These are phyloP conservation scores for Epistrophe grossulariae DNA, from an alignment of 2,888 invertebrate species.

Conservation along the genomic window DNA sequence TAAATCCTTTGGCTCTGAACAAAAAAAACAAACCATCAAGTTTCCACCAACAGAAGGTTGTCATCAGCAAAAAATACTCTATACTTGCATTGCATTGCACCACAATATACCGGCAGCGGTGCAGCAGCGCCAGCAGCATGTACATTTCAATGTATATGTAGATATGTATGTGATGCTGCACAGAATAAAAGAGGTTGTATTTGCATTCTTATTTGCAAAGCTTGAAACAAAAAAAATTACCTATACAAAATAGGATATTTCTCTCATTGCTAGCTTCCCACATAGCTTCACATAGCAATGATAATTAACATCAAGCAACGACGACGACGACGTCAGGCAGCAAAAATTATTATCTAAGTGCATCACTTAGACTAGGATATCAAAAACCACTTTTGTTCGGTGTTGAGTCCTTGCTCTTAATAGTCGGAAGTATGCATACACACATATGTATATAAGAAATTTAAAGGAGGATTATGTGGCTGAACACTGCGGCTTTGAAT, in stretches of 20 bases:
- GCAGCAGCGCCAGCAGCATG: neutral
- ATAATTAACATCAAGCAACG: constrained; percentile 61
- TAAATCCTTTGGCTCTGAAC: constrained; percentile 5
- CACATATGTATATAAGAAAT: constrained; percentile 11
- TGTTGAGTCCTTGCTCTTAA: constrained; percentile 49
- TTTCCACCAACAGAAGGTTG: constrained; percentile 36
- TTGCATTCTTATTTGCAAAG: constrained; percentile 33
- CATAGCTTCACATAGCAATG: constrained; percentile 28
- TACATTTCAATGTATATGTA: constrained; percentile 38
- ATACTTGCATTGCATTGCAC: neutral
- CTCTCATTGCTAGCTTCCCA: constrained; percentile 51
- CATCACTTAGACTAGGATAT: constrained; percentile 68
- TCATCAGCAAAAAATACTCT: constrained; percentile 45
- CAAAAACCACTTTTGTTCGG: constrained; percentile 56
- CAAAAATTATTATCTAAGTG: constrained; percentile 61
- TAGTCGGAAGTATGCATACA: constrained; percentile 20
- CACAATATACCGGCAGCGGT: neutral
- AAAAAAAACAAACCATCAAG: constrained; percentile 3
- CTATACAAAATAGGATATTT: constrained; percentile 33
- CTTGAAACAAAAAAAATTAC: neutral
- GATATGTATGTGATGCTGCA: neutral
- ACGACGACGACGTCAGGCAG: constrained; percentile 29
- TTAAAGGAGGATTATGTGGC: constrained; percentile 61
- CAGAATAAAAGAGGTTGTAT: neutral
- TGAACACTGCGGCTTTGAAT: constrained; percentile 49